These are phyloP conservation scores for Xylocopa sonorina DNA, from an alignment of 1,140 invertebrate genomes.

Conservation along the genomic window DNA sequence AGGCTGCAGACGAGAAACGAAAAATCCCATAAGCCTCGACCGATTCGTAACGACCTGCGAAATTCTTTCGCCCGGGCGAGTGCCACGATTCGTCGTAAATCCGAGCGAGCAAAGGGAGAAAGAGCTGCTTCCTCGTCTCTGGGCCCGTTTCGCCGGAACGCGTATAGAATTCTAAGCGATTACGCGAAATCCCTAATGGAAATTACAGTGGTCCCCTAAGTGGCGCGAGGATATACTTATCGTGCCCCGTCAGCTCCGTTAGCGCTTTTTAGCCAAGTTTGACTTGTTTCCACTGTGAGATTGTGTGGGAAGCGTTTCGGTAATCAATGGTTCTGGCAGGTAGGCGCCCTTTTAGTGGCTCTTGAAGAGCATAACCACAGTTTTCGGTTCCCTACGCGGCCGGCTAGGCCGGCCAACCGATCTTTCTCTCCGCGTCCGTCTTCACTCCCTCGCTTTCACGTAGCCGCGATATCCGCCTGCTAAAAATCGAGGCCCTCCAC, in stretches of 20 bases:
- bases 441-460: constrained; percentile 50
- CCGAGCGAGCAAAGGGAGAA: constrained; percentile 14
- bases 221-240: constrained; percentile 76
- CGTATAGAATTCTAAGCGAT: constrained; percentile 54
- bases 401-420: constrained; percentile 67
- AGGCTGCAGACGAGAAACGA: constrained; percentile 1
- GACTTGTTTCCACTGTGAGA: constrained; percentile 73
- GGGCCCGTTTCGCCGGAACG: constrained; percentile 14
- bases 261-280: constrained; percentile 77
- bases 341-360: constrained; percentile 77
- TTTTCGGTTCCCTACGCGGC: constrained; percentile 64
- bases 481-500: constrained; percentile 38
- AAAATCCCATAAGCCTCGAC: neutral
- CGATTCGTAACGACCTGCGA: neutral
- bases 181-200: constrained; percentile 75
- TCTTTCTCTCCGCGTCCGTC: constrained; percentile 34
- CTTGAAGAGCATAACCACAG: constrained; percentile 72
- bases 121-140: constrained; percentile 2
- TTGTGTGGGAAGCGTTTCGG: constrained; percentile 81
- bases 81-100: constrained; percentile 56
- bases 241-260: constrained; percentile 72
- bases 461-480: constrained; percentile 50
- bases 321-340: constrained; percentile 81
- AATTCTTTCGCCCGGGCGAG: constrained; percentile 21
- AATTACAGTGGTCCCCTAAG: constrained; percentile 78